phyloP scores from a whole-genome alignment of 2,888 invertebrate genomes.

The Trachelus troglodyta region DNA sequence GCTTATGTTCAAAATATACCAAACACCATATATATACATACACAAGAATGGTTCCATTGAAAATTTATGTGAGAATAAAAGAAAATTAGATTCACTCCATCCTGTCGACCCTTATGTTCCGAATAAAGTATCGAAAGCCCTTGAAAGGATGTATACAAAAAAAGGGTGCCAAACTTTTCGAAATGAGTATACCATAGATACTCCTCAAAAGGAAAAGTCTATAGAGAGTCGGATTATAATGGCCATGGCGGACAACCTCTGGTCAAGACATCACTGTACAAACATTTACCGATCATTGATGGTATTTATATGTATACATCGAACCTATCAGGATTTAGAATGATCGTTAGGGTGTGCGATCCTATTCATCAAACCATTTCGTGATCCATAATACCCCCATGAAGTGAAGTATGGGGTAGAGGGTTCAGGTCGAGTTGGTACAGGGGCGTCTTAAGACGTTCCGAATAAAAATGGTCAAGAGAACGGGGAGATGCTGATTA shows the following conservation, averaged over 20 bases:
- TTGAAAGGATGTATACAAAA: not conserved
- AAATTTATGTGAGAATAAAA: not conserved
- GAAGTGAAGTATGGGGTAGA: not conserved
- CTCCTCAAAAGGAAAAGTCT: not conserved
- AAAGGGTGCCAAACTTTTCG: not conserved
- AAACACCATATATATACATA: not conserved
- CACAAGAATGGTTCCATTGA: not conserved
- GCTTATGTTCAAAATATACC: not conserved
- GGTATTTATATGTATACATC: not conserved
- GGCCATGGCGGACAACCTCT: not conserved
- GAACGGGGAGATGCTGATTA: not conserved
- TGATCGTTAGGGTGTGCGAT: not conserved
- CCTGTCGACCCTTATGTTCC: not conserved
- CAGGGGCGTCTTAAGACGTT: not conserved
- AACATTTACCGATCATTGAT: not conserved
- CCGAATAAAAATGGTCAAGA: not conserved
- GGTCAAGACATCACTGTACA: not conserved
- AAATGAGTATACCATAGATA: not conserved
- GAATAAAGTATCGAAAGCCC: not conserved
- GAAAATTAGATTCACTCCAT: not conserved
- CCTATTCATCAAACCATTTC: constrained; percentile 18
- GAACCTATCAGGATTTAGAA: not conserved
- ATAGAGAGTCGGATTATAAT: not conserved
- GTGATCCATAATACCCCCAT: constrained; percentile 18
- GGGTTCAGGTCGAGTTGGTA: not conserved